Conservation (phyloP, 35 echinoderm and acorn worm genomes). For the Apostichopus parvimensis region DNA sequence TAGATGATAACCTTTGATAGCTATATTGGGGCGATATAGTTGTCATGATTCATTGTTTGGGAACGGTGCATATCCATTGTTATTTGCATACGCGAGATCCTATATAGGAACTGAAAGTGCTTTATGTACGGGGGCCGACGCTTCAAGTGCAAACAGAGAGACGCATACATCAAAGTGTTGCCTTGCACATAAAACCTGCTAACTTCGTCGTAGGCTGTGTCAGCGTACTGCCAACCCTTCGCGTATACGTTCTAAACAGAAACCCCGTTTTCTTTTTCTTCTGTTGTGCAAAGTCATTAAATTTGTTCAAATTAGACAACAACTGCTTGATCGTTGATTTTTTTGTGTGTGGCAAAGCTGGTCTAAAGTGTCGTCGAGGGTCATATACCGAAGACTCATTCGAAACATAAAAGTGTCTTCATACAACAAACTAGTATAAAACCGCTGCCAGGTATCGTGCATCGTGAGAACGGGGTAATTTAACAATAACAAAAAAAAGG, state of each 20-base stretch:
- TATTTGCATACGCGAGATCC: constrained; percentile 9
- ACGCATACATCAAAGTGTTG: constrained; percentile 26
- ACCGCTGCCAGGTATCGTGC: not conserved
- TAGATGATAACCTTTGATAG: not conserved
- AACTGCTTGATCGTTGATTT: no score
- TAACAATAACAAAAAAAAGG: not conserved
- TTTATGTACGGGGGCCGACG: not conserved
- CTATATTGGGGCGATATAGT: not conserved
- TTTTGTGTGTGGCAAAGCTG: not conserved
- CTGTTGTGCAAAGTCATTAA: constrained; percentile 36
- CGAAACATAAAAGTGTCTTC: not conserved
- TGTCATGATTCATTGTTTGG: not conserved
- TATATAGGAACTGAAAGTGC: not conserved
- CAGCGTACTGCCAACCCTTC: not conserved
- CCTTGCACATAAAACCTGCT: constrained; percentile 8
- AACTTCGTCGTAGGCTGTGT: not conserved
- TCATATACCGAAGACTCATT: constrained; percentile 16
- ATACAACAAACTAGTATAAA: not conserved
- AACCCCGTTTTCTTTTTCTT: not conserved
- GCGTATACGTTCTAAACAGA: no score
- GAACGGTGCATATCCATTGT: not conserved
- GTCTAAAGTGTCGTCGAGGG: not conserved
- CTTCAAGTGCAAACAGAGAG: not conserved
- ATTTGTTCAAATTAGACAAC: constrained; percentile 4
- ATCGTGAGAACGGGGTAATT: not conserved